Conservation (phyloP, 2,888 invertebrate genomes). For the Thecophora atra region DNA sequence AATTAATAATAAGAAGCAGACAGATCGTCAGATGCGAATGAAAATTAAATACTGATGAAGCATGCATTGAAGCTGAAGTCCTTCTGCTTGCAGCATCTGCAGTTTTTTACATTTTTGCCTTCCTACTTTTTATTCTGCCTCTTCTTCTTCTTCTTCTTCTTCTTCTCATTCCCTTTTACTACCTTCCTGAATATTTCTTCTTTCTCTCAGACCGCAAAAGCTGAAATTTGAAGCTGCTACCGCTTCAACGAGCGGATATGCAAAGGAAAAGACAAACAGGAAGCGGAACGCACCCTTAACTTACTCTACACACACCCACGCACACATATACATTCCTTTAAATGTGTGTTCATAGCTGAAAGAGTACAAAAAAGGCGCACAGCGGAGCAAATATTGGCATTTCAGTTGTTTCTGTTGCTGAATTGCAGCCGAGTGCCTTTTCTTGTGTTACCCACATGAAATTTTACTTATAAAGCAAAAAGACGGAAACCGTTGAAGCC, state of each 20-base stretch:
- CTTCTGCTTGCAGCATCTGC: neutral
- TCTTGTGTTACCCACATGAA: no score
- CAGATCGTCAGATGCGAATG: no score
- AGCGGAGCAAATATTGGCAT: no score
- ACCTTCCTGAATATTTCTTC: neutral
- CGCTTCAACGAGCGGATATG: neutral
- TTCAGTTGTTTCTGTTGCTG: no score
- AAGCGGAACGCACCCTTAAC: neutral
- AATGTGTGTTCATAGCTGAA: no score
- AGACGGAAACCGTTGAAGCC: no score
- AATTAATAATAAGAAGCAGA: conserved; percentile 19
- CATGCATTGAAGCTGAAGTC: neutral
- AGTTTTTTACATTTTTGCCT: neutral
- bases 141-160: neutral
- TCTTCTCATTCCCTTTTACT: neutral
- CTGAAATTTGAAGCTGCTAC: neutral
- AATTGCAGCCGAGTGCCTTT: no score
- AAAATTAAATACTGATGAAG: neutral
- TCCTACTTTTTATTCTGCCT: neutral
- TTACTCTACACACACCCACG: neutral
- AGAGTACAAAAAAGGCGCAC: no score
- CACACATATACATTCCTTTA: neutral
- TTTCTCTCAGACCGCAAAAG: no score
- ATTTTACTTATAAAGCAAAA: no score
- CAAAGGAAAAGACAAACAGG: neutral